These are phyloP conservation scores for Eptatretus burgeri DNA, from an alignment of 2,113 vertebrate genomes.

Conservation along the genomic window DNA sequence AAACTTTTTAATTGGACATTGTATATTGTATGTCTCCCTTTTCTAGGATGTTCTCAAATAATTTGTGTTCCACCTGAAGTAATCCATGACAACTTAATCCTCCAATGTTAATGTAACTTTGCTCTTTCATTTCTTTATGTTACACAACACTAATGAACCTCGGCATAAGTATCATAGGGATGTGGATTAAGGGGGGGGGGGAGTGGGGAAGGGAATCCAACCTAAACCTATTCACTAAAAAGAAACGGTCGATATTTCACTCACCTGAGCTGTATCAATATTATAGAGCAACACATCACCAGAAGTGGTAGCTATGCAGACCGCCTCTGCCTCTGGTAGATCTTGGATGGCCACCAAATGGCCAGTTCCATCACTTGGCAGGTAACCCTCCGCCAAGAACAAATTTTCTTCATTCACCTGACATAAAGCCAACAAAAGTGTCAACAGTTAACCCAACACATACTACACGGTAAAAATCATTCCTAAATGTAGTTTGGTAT, in stretches of 20 bases:
- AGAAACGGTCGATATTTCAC: neutral
- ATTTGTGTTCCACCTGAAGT: no score
- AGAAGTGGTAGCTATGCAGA: constrained; percentile 43
- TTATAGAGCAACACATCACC: constrained; percentile 58
- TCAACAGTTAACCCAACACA: neutral
- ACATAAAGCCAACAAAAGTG: neutral
- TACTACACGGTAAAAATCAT: neutral
- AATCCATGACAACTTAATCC: no score
- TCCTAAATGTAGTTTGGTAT: neutral
- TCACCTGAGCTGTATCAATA: constrained; percentile 35
- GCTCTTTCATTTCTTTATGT: no score
- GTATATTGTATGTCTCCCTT: no score
- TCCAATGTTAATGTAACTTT: no score
- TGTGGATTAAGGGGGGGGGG: no score
- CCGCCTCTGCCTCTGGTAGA: constrained; percentile 40
- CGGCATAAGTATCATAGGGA: no score
- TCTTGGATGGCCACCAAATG: constrained; percentile 41
- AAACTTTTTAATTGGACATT: no score
- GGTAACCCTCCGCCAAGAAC: constrained; percentile 27
- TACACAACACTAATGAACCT: no score
- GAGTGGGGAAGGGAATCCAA: no score
- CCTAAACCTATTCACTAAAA: neutral
- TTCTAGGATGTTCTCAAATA: no score
- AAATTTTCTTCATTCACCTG: constrained; percentile 37
- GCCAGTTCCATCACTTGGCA: constrained; percentile 42